phyloP scores from a whole-genome alignment of 1,140 invertebrate species.

The Atopsyche davidsoni region DNA sequence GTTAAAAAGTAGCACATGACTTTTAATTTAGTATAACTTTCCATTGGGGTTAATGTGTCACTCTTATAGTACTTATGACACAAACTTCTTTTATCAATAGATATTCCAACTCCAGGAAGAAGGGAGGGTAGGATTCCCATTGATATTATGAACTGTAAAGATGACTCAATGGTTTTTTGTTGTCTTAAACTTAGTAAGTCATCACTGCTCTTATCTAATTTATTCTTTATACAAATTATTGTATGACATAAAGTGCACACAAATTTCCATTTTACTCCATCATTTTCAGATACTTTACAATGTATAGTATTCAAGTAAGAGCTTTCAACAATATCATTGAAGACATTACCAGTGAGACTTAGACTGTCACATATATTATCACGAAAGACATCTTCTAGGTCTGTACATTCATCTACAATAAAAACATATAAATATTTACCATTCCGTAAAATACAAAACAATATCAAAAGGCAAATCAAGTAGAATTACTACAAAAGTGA shows the following conservation, averaged over 20 bases:
- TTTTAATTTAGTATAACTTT: constrained; percentile 34
- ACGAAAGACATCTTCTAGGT: too few species aligned
- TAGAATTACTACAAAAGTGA: too few species aligned
- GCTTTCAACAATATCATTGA: too few species aligned
- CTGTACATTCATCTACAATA: too few species aligned
- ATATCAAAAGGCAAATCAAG: too few species aligned
- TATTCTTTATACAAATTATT: constrained; percentile 35
- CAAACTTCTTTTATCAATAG: constrained; percentile 40
- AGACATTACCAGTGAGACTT: too few species aligned
- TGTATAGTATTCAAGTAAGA: too few species aligned
- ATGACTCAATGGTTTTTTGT: constrained; percentile 47
- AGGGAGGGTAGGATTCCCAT: constrained; percentile 61
- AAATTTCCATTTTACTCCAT: constrained; percentile 32
- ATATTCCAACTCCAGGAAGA: constrained; percentile 58
- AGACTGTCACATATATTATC: too few species aligned
- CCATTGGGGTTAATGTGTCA: constrained; percentile 30
- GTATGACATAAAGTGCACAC: constrained; percentile 38
- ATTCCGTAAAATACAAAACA: too few species aligned
- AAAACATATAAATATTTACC: too few species aligned
- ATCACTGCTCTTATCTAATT: constrained; percentile 38
- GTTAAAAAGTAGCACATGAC: constrained; percentile 16
- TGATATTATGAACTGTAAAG: constrained; percentile 54
- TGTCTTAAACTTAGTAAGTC: constrained; percentile 53
- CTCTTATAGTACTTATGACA: constrained; percentile 27
- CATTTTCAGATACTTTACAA: constrained; percentile 9